Base-by-base conservation (phyloP, 1,140 invertebrate species). In the Thaumetopoea pityocampa region DNA sequence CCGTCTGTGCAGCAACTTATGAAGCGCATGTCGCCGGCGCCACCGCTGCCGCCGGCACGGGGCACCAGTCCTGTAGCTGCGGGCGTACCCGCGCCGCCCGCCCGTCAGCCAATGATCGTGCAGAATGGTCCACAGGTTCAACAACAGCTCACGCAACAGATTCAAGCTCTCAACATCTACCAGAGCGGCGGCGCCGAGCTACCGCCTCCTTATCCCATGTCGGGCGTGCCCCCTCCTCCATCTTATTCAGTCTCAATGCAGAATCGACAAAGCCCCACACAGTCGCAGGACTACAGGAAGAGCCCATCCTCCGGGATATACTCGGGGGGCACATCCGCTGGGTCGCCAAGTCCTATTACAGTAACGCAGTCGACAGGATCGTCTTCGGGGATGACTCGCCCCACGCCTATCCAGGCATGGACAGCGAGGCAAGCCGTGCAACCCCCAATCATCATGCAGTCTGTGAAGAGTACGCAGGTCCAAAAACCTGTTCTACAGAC, bases 391-490 rank as follows among this genome's bases (percentile, higher is more conserved):
- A 90, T 92, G 87, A 89, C 91, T 7, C 85, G 90, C 51, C 92
- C 93, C 1, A 92, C 92, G 27, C 92, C 93, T 2, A 76, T 92
- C 10, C 90, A 91, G 64, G 90, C 91, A 27, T 92, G 91, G 90
- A 90, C 92, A n/a, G 92, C 92, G 26, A 87, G 93, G 23, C 92
- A 94, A 68, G 91, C 93, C 8, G 92, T 94, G 59, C 95, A 97
- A 64, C 92, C 94, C 7, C 96, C 95, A 0, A 95, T 98, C 38
- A 97, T 98, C 17, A 97, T 98, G 96, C 96, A 98, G 69, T 96
- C 94, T 11, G 96, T 98, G 1, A 96, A 96, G 69, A 96, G 94
- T 86, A 96, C 94, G 0, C 94, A 96, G 74, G 95, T 97, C 3
- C 94, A 96, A 64, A 98, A 98, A 77, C 96, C 96, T 0, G 90